Base-by-base conservation (phyloP, 2,888 invertebrate species). In the Zygogramma bicolorata region DNA sequence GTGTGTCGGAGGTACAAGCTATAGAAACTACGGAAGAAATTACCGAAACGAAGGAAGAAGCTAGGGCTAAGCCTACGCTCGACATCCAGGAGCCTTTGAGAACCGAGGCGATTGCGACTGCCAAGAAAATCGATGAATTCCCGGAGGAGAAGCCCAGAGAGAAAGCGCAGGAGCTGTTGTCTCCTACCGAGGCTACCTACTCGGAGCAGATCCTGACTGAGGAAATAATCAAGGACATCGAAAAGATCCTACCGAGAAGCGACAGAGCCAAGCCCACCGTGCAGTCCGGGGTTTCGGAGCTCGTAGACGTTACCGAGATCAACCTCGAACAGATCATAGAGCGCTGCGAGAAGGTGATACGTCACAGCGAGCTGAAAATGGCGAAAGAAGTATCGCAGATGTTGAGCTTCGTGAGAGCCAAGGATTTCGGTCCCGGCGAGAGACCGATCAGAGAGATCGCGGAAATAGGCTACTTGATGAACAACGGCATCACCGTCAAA, bases 341-440 rank as follows among this genome's bases (percentile, higher is more conserved):
- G 81, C 87, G 88, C 53, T 89, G 90, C 68, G 89, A 89, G 79
- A 90, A 89, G 65, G 88, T 90, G 57, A 86, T 90, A 29, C 88
- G 87, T 78, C 87, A 87, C 80, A 89, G 90, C 73, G 90, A 91
- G 80, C 87, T 90, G 25, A 89, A 90, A 81, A 90, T 91, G 83
- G 93, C 93, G 13, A 91, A 92, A 69, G 94, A 95, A 87, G 93
- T 95, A 15, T 92, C 93, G 75, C 92, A 94, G 84, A 88, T 94
- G 29, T 88, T 96, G 77, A 92, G 94, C 79, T 89, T 92, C 10
- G 90, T 95, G 20, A 92, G 93, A 79, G 93, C 92, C 1, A 92
- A 92, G 82, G 94, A 95, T 80, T 95, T 95, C 84, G 95, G 94
- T 0, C 91, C 93, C 5, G 95, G 95, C 8, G 93, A 95, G 87